phyloP scores from a whole-genome alignment of 1,140 invertebrate species.

The Brachionus koreanus region DNA sequence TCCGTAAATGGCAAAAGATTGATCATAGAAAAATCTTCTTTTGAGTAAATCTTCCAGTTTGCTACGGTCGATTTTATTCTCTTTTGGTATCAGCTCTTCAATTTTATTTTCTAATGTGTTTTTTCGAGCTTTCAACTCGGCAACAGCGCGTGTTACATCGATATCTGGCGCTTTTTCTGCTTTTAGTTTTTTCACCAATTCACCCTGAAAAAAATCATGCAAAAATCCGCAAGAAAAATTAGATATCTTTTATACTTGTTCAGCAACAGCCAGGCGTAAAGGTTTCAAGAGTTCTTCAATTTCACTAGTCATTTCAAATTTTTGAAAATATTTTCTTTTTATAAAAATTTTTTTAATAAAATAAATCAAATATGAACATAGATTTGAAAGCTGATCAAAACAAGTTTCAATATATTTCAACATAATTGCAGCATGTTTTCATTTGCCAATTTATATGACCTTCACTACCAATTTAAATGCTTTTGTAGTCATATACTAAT shows the following conservation, averaged over 20 bases:
- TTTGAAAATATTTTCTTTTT: neutral
- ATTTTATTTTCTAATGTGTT: constrained; percentile 33
- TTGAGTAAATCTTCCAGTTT: constrained; percentile 90
- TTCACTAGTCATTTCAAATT: constrained; percentile 12
- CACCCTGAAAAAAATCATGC: neutral
- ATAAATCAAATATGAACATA: neutral
- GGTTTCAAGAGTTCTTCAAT: constrained; percentile 37
- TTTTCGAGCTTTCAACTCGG: constrained; percentile 35
- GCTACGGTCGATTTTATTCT: constrained; percentile 30
- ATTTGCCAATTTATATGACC: neutral
- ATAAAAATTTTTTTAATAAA: neutral
- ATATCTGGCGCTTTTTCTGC: constrained; percentile 7
- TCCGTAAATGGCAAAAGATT: constrained; percentile 98
- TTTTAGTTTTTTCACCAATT: constrained; percentile 38
- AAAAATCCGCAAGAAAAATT: neutral
- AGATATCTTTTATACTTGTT: neutral
- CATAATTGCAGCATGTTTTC: constrained; percentile 16
- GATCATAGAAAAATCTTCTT: constrained; percentile 94
- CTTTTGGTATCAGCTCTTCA: constrained; percentile 41
- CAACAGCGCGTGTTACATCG: constrained; percentile 10
- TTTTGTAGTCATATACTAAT: neutral
- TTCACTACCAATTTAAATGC: neutral
- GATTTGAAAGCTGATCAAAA: neutral
- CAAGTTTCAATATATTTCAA: neutral
- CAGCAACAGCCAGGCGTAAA: constrained; percentile 17